Evolutionary conservation across 2,797 vertebrate species (phyloP), one percentile per base, ranked within the genome.

Genomic region (Propithecus perrieri): DNA sequence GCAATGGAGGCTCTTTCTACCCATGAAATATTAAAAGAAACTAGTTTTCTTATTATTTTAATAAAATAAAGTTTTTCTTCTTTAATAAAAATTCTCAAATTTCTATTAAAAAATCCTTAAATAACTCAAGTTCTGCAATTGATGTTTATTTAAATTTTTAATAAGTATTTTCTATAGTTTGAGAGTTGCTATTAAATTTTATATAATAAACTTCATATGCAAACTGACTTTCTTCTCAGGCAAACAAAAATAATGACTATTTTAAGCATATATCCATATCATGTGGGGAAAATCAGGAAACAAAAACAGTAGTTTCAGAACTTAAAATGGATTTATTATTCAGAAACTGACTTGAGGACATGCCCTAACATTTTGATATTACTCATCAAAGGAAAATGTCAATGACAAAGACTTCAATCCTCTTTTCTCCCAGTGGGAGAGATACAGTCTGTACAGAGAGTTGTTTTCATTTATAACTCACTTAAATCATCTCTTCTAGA

Each of bases 301-400:
- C 22, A 48, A 43, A 95, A 92, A 85, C 7, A 55, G 53, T 46
- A 15, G 7, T 72, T 83, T 76, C 13, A 74, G 79, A 69, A 38
- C 92, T 96, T 97, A 55, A 88, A n/a, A 76, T 18, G 28, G 91
- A 79, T 91, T 46, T 35, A 43, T 90, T 87, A 75, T 83, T 95
- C 72, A 65, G 50, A 96, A 94, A 76, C 46, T 90, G 30, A 89
- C 26, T 85, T 88, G 50, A 94, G 33, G 61, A 76, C 24, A 79
- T 35, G 43, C 9, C 10, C 28, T 97, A 89, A 81, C 20, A 72
- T 95, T 96, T 57, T 48, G 35, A 85, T 76, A 53, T 48, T 69
- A 89, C 15, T 96, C 76, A 91, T 48, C 63, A 81, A 72, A 83
- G 85, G 69, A 71, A 95, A 96, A 96, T 80, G 46, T 80, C 85